Percentiles rank a stretch among this genome's conserved stretches.
These are phyloP conservation scores for Deladenus siricidicola DNA, from an alignment of 2,888 invertebrate genomes.

Conservation along the genomic window DNA sequence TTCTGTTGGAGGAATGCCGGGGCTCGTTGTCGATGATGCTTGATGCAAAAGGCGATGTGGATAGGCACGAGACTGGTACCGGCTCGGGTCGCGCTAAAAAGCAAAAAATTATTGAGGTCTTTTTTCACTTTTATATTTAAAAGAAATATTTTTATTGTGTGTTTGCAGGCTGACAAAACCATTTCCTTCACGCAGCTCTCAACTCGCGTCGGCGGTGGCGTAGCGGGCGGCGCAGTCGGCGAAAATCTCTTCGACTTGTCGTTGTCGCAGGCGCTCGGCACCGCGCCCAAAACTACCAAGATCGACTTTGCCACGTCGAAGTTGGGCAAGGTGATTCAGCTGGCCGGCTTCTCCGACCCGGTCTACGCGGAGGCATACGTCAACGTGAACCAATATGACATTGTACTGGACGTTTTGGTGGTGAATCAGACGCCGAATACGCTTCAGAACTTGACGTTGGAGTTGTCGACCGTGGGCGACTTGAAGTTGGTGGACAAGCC, in stretches of 20 bases:
- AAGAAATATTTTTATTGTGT: background rate
- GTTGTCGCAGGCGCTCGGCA: slow-evolving; percentile 63
- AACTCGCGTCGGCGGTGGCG: slow-evolving; percentile 54
- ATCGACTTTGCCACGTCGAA: slow-evolving; percentile 59
- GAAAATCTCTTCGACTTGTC: slow-evolving; percentile 85
- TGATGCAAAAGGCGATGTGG: slow-evolving; percentile 44
- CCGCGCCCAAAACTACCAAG: slow-evolving; percentile 47
- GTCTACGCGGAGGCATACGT: slow-evolving; percentile 99
- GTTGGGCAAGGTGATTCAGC: slow-evolving; percentile 71
- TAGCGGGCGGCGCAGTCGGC: slow-evolving; percentile 58
- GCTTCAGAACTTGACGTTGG: slow-evolving; percentile 91
- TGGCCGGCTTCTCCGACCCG: slow-evolving; percentile 97
- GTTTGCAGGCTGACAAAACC: slow-evolving; percentile 74
- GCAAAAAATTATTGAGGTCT: slow-evolving; percentile 38
- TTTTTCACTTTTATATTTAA: background rate
- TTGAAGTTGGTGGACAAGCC: slow-evolving; percentile 95
- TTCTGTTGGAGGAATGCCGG: slow-evolving; percentile 70
- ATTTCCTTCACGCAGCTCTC: slow-evolving; percentile 71
- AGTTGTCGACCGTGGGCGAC: slow-evolving; percentile 83
- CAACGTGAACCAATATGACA: slow-evolving; percentile 75
- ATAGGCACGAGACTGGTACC: slow-evolving; percentile 32
- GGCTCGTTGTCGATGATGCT: slow-evolving; percentile 75
- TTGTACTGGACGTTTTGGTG: slow-evolving; percentile 86
- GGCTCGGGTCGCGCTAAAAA: slow-evolving; percentile 22
- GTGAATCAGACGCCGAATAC: slow-evolving; percentile 97